These are phyloP conservation scores for Steinernema feltiae DNA, from an alignment of 1,140 invertebrate species.

Conservation along the genomic window DNA sequence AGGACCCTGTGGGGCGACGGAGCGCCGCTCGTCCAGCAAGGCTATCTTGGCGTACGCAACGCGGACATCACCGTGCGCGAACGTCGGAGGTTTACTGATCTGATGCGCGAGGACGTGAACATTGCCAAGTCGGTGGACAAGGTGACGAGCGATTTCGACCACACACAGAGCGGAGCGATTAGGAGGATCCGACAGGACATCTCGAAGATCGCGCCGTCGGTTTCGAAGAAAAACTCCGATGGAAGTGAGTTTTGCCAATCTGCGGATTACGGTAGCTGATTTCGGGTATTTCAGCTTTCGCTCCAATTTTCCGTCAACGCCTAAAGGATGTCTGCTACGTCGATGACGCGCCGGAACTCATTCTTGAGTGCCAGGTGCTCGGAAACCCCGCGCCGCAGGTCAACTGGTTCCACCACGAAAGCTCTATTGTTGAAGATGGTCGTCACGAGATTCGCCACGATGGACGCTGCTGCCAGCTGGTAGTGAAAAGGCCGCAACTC, in stretches of 20 bases:
- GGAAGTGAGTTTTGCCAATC: slow-evolving; percentile 41
- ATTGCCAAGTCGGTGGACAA: slow-evolving; percentile 44
- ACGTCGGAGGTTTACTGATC: slow-evolving; percentile 47
- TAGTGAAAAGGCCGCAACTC: slow-evolving; percentile 40
- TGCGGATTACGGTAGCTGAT: slow-evolving; percentile 1
- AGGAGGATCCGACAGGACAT: slow-evolving; percentile 40
- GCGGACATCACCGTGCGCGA: slow-evolving; percentile 53
- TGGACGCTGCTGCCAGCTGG: slow-evolving; percentile 38
- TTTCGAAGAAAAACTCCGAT: slow-evolving; percentile 47
- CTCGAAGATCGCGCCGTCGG: slow-evolving; percentile 46
- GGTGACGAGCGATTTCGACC: slow-evolving; percentile 23
- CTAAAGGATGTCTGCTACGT: slow-evolving; percentile 68
- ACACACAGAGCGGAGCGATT: slow-evolving; percentile 33
- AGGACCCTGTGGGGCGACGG: slow-evolving; percentile 53
- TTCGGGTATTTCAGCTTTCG: slow-evolving; percentile 43
- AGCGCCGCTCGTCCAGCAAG: slow-evolving; percentile 48
- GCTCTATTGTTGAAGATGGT: slow-evolving; percentile 56
- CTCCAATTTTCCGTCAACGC: slow-evolving; percentile 63
- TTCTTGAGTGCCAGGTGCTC: slow-evolving; percentile 75
- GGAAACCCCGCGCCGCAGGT: slow-evolving; percentile 80
- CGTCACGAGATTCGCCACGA: slow-evolving; percentile 38
- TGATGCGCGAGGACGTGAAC: slow-evolving; percentile 40
- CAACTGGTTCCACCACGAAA: slow-evolving; percentile 74
- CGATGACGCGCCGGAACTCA: slow-evolving; percentile 68
- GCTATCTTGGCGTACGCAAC: slow-evolving; percentile 51